phyloP scores from a whole-genome alignment of 2,888 invertebrate species.

The Kuschelorhynchus macadamiae region DNA sequence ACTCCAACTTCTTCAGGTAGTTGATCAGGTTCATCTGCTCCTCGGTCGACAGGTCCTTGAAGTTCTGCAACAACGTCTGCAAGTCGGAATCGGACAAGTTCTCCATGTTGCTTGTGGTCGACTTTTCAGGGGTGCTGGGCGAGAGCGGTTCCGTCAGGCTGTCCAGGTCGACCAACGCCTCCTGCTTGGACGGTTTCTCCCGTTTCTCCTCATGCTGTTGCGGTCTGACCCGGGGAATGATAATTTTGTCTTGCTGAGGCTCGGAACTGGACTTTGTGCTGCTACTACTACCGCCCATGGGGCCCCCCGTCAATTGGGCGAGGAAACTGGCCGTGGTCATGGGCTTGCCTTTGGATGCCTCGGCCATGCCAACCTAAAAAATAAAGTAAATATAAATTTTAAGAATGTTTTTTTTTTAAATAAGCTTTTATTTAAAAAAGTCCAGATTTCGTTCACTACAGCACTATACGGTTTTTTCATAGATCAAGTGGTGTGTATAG shows the following conservation, averaged over 20 bases:
- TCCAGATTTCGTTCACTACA: too few relatives aligned
- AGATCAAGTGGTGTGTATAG: too few relatives aligned
- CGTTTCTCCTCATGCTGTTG: constrained; percentile 14
- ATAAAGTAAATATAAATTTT: not conserved
- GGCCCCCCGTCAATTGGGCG: constrained; percentile 59
- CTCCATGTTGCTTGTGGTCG: constrained; percentile 71
- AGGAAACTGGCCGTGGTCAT: constrained; percentile 71
- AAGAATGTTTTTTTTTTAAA: too few relatives aligned
- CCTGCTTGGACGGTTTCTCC: constrained; percentile 14
- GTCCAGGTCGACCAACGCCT: constrained; percentile 40
- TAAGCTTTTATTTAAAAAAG: too few relatives aligned
- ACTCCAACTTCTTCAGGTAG: constrained; percentile 85
- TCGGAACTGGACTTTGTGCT: constrained; percentile 7
- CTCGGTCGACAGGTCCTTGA: constrained; percentile 83
- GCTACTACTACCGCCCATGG: too few relatives aligned
- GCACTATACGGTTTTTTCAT: too few relatives aligned
- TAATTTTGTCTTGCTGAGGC: constrained; percentile 36
- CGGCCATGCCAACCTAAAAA: constrained; percentile 75
- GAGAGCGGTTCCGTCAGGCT: constrained; percentile 52
- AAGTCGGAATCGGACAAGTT: constrained; percentile 85
- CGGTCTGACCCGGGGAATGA: constrained; percentile 26
- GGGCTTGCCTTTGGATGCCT: constrained; percentile 72
- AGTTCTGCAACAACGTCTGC: constrained; percentile 84
- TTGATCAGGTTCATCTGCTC: constrained; percentile 88
- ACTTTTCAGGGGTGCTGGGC: constrained; percentile 54